Evolutionary conservation across 2,797 vertebrate genomes (phyloP).

Genomic region (Chaetodon trifasciatus): DNA sequence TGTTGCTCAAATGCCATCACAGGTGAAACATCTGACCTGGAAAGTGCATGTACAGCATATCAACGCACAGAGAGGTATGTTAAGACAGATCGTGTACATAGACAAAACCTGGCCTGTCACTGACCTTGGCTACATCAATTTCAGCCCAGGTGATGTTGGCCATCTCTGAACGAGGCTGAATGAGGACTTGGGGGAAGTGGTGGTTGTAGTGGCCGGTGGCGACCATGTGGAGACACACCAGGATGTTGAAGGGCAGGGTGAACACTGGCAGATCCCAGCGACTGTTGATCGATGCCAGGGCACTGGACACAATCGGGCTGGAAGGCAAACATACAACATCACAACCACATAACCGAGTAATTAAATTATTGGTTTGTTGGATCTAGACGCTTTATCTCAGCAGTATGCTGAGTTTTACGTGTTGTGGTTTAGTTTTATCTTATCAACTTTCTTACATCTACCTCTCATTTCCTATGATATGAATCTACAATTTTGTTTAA

Average conservation of each 20-base stretch:
- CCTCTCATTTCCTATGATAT: neutral
- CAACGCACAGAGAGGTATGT: neutral
- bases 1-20: neutral
- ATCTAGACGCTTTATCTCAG: neutral
- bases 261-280: constrained; percentile 97
- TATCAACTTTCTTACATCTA: neutral
- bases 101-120: neutral
- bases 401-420: neutral
- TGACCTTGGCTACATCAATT: constrained; percentile 88
- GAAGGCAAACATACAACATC: constrained; percentile 11
- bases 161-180: constrained; percentile 84
- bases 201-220: constrained; percentile 92
- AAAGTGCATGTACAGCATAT: neutral
- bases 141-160: constrained; percentile 93
- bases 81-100: neutral
- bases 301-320: constrained; percentile 93
- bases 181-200: constrained; percentile 90
- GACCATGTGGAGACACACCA: constrained; percentile 91
- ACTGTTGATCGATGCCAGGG: constrained; percentile 90
- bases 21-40: neutral
- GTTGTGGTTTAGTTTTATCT: neutral
- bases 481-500: neutral
- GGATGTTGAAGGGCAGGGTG: constrained; percentile 94
- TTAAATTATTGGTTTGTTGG: neutral
- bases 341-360: neutral